Base-by-base conservation (phyloP, 2,113 vertebrate species). In the Puma concolor region DNA sequence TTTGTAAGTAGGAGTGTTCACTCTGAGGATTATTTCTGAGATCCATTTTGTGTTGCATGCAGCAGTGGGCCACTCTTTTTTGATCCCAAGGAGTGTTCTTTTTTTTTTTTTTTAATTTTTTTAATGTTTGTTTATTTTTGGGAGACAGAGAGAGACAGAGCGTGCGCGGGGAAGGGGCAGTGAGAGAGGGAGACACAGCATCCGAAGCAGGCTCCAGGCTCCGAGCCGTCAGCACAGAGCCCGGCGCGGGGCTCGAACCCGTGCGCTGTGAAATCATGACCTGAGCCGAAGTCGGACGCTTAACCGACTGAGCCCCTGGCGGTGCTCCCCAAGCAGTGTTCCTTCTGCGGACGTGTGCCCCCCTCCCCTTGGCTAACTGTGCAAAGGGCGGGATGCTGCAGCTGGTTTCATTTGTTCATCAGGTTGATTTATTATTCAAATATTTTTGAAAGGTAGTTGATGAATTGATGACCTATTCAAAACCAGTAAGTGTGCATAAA, bases 11-110 rank as follows among this genome's bases (percentile, higher is more conserved):
- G 83, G 33, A 27, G 4, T 71, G 66, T 72, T 33, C 19, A 11
- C 31, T 33, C 17, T 3, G 2, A 8, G 7, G 23, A 23, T 4
- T n/a, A 4, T 50, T 87, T 77, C 57, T 57, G 66, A 29, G 13
- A 76, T 29, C 27, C 0, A 0, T 2, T 2, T 11, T 36, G 60
- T 17, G 4, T n/a, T 52, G 4, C 29, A 4, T 9, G 7, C 10
- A 3, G 12, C 67, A 5, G 33, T 16, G 9, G 16, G 8, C 3
- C 9, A 7, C 8, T 29, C 6, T 17, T 52, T 64, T 63, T 3
- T 4, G 17, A 16, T 41, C 57, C 63, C 5, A 8, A 76, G 0
- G 27, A 5, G 4, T 9, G 3, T 0, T 71, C 44, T 69, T 16
- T 38, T 3, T 19, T 19, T 19, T 19, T 60, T 21, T 23, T 60